Base-by-base conservation (phyloP, 1,140 invertebrate species). In the Pogonomyrmex barbatus region DNA sequence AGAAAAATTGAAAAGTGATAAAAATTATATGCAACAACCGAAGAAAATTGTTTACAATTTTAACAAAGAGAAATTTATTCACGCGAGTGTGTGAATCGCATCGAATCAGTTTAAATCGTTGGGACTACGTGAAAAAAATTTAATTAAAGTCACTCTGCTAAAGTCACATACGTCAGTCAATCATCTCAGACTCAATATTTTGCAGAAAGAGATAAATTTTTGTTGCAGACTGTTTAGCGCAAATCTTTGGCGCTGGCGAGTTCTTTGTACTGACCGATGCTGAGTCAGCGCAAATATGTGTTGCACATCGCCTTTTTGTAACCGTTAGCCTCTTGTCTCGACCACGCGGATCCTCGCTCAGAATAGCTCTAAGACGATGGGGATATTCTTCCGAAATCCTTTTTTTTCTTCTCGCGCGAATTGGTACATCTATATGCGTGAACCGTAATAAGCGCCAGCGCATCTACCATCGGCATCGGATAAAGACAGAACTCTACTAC, bases 401-500 rank as follows among this genome's bases (percentile, higher is more conserved):
- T 17, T 47, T n/a, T 83, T n/a, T 58, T 24, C 17, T 9, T 50
- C 77, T 12, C 84, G 39, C 67, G 56, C 42, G 42, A 47, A 77
- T 86, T 62, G 84, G n/a, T 52, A 77, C 75, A 81, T 42, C 62
- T 75, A n/a, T 71, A 83, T 54, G 63, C 77, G 79, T 76, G 84
- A 85, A 39, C 60, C 63, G 58, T 85, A 89, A 87, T 88, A 87
- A 91, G 85, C 86, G 85, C 60, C 88, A 81, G 79, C 78, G 83
- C 81, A 86, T 78, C 85, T 30, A 88, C 87, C 90, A 89, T 88
- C 83, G 87, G 76, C 70, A 50, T 47, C 36, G 77, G 90, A 91
- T 92, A 87, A 92, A 92, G 90, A 92, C 90, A 90, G 91, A 89
- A 86, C 52, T 84, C 90, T 56, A 88, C 90, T 91, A 87, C 88